Percentiles rank a stretch among this genome's conserved stretches.
Conservation (phyloP, 2,113 vertebrate species). For the Ochotona curzoniae region DNA sequence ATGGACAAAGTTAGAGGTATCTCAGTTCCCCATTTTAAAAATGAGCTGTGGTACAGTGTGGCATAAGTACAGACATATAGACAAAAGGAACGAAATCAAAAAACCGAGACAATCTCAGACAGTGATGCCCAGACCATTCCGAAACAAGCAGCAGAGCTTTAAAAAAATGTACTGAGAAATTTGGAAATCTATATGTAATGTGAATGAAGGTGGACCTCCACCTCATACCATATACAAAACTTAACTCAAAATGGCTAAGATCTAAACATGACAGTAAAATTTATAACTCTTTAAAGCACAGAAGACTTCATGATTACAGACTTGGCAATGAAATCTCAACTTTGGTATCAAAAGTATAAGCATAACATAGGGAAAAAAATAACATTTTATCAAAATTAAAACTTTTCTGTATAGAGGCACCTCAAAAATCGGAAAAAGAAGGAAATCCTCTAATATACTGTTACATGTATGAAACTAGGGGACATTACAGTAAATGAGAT, state of each 20-base stretch:
- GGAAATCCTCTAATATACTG: neutral
- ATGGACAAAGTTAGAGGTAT: neutral
- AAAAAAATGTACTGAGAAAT: neutral
- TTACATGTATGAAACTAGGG: no score
- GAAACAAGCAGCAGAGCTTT: neutral
- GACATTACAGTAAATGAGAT: no score
- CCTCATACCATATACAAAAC: neutral
- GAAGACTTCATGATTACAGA: neutral
- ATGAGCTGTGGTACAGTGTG: neutral
- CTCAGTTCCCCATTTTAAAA: neutral
- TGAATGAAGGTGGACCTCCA: neutral
- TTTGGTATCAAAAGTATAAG: neutral
- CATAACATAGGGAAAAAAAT: neutral
- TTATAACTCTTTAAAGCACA: neutral
- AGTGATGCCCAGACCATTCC: conserved; percentile 7
- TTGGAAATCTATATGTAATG: neutral
- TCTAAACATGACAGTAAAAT: neutral
- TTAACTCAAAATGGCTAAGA: neutral
- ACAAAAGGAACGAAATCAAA: neutral
- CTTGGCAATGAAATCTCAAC: neutral
- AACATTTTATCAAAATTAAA: conserved; percentile 17
- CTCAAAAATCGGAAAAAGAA: neutral
- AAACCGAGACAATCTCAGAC: neutral
- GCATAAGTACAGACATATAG: neutral
- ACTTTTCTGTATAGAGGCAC: neutral